These are phyloP conservation scores for Misgurnus mizolepis DNA, from an alignment of 2,113 vertebrate species.

Conservation along the genomic window DNA sequence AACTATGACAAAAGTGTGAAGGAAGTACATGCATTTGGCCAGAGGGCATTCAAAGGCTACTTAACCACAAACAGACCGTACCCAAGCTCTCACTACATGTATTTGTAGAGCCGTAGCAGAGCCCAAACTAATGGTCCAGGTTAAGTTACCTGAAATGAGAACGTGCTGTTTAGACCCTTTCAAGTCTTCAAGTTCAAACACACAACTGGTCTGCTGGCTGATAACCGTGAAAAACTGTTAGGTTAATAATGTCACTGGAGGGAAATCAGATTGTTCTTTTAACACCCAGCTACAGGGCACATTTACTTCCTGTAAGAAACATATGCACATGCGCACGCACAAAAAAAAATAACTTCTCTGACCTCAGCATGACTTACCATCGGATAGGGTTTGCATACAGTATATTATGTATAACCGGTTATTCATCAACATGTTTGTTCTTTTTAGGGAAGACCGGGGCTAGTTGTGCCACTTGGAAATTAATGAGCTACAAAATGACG, in stretches of 20 bases:
- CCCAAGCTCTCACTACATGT: slow-evolving; percentile 71
- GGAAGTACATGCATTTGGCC: slow-evolving; percentile 71
- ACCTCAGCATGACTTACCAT: not conserved
- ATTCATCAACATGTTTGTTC: no score
- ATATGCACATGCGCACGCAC: slow-evolving; percentile 1
- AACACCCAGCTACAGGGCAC: slow-evolving; percentile 65
- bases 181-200: slow-evolving; percentile 66
- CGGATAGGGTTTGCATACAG: not conserved
- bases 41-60: slow-evolving; percentile 64
- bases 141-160: slow-evolving; percentile 80
- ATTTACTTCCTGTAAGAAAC: slow-evolving; percentile 68
- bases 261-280: slow-evolving; percentile 75
- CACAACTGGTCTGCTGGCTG: slow-evolving; percentile 43
- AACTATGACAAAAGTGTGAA: slow-evolving; percentile 75
- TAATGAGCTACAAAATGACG: no score
- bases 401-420: not conserved
- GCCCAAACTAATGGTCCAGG: slow-evolving; percentile 68
- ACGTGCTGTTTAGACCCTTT: slow-evolving; percentile 76
- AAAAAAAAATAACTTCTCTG: not conserved
- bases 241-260: slow-evolving; percentile 72
- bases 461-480: no score
- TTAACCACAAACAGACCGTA: slow-evolving; percentile 79
- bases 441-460: no score
- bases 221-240: slow-evolving; percentile 72
- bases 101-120: slow-evolving; percentile 64